Evolutionary conservation across 2,888 invertebrate species (phyloP).

Genomic region (Cloeon dipterum): DNA sequence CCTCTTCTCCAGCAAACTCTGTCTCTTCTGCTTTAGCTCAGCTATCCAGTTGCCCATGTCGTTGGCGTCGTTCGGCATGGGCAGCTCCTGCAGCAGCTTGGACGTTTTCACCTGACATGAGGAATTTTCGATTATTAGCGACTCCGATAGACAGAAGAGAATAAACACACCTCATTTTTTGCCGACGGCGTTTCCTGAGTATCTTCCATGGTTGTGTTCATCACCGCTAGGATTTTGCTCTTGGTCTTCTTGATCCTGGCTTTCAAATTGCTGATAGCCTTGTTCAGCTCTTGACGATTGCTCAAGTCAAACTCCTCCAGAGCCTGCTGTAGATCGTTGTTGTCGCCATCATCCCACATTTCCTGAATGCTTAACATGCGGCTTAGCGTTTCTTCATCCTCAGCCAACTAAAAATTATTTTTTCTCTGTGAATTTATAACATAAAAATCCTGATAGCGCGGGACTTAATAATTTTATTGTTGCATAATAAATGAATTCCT

Average conservation of each 20-base stretch:
- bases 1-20: slow-evolving; percentile 48
- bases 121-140: no score
- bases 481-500: no score
- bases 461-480: no score
- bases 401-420: slow-evolving; percentile 40
- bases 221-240: slow-evolving; percentile 46
- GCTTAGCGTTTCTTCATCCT: slow-evolving; percentile 69
- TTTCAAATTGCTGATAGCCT: slow-evolving; percentile 42
- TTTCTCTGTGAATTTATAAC: no score
- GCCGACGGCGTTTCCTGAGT: no score
- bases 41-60: slow-evolving; percentile 29
- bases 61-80: slow-evolving; percentile 21
- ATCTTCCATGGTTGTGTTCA: not conserved
- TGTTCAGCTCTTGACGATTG: slow-evolving; percentile 56
- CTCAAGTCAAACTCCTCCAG: slow-evolving; percentile 51
- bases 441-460: no score
- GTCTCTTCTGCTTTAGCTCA: slow-evolving; percentile 30
- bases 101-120: no score
- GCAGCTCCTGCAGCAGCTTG: not conserved
- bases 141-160: no score
- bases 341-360: slow-evolving; percentile 48
- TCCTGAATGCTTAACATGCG: slow-evolving; percentile 54
- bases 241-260: slow-evolving; percentile 51
- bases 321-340: slow-evolving; percentile 47
- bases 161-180: no score